Percentiles rank a stretch among this genome's conserved stretches.
Evolutionary conservation across 2,797 vertebrate species (phyloP).

Genomic region (Sebastes oblongus): DNA sequence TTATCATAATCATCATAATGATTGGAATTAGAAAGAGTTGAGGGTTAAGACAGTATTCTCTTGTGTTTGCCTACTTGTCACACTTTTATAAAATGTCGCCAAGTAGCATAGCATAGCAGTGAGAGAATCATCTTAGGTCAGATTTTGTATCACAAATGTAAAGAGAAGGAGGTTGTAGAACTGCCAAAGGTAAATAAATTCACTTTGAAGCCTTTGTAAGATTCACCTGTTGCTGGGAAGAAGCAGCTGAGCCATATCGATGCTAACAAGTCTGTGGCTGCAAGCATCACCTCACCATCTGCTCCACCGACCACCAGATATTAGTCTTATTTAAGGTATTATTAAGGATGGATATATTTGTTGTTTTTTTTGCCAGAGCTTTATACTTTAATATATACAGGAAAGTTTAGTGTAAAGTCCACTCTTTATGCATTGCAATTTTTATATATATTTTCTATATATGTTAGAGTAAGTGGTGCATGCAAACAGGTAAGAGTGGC

Average conservation of each 20-base stretch:
- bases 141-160: neutral
- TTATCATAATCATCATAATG: neutral
- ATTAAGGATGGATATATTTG: neutral
- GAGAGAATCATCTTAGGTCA: neutral
- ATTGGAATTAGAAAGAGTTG: neutral
- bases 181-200: neutral
- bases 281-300: neutral
- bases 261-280: neutral
- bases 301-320: neutral
- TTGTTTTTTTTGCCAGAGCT: neutral
- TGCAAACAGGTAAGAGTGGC: neutral
- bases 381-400: neutral
- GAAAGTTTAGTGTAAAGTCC: neutral
- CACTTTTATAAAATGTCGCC: neutral
- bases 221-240: slow-evolving; percentile 15
- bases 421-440: neutral
- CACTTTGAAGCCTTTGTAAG: neutral
- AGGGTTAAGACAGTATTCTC: neutral
- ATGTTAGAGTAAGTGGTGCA: neutral
- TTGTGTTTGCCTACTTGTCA: neutral
- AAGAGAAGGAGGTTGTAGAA: neutral
- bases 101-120: neutral
- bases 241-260: neutral
- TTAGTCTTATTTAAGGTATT: neutral
- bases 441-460: neutral